Evolutionary conservation across 2,113 vertebrate genomes (phyloP), one percentile per base, ranked within the genome.

Genomic region (Willisornis vidua): DNA sequence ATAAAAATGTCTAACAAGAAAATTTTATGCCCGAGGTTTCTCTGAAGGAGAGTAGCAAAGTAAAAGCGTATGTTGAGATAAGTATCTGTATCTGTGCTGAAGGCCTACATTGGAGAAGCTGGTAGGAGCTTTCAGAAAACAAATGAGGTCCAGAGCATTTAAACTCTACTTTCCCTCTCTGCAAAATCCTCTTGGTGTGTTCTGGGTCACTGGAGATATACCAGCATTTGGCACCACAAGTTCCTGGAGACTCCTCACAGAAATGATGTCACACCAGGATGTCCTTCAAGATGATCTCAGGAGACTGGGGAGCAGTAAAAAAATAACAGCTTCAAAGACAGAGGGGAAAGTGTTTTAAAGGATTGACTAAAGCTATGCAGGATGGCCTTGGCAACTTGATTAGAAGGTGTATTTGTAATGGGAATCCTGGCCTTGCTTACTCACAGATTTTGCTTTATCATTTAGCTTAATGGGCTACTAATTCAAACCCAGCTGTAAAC

Each of bases 391-490:
- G 80, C 82, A 84, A 83, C 29, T 89, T 91, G 79, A 93, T 96
- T 90, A 81, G 73, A 55, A 78, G n/a, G 52, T 68, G 70, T 67
- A 78, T 81, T 88, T 73, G 65, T 71, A 82, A 90, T 87, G 93
- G 85, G 92, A 96, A 94, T 90, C 66, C 75, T 85, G 77, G 74
- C 82, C 79, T 89, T 78, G 80, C 73, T 93, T 89, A 58, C 83
- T 92, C 29, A 9, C 73, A 68, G 83, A 80, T 94, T 92, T 95
- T 91, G 91, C 71, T 97, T 95, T 96, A 96, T 96, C 85, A 84
- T 95, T 94, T 96, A 93, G 79, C 86, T 95, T 97, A 95, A 96
- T 92, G 73, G 91, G 43, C 65, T 85, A 74, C 75, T 95, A 95
- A 89, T 95, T 95, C 92, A 96, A 88, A 90, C 59, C 48, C 70